Evolutionary conservation across 2,113 vertebrate genomes (phyloP).

Genomic region (Prunella fulvescens): DNA sequence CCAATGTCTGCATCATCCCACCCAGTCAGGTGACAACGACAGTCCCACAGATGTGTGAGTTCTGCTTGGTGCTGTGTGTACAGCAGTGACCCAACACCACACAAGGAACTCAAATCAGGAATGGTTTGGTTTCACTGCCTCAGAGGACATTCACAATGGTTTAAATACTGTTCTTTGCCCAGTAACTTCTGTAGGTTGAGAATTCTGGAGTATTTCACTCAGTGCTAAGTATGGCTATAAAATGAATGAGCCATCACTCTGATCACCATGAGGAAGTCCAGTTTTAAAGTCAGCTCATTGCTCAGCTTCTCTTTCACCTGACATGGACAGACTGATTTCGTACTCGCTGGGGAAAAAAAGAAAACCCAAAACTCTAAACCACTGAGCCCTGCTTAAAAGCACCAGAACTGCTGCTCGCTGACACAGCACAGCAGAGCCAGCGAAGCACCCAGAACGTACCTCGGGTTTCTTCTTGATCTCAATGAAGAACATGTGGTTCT

Average conservation of each 20-base stretch:
- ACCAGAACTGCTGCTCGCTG: neutral
- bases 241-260: neutral
- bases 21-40: rapidly evolving
- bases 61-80: rapidly evolving
- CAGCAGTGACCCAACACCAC: neutral
- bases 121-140: neutral
- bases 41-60: neutral
- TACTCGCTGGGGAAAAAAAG: neutral
- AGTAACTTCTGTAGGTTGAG: neutral
- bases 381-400: neutral
- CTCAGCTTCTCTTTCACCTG: neutral
- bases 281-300: neutral
- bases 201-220: neutral
- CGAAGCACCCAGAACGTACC: constrained; percentile 69
- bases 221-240: neutral
- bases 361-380: neutral
- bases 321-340: neutral
- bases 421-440: neutral
- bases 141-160: neutral
- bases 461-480: constrained; percentile 95
- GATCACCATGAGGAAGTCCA: neutral
- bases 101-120: neutral
- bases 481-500: constrained; percentile 96
- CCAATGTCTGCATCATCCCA: neutral
- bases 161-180: neutral